Percentiles rank a stretch among this genome's conserved stretches.
Conservation (phyloP, 2,888 invertebrate genomes). For the Mycalesis mineus region DNA sequence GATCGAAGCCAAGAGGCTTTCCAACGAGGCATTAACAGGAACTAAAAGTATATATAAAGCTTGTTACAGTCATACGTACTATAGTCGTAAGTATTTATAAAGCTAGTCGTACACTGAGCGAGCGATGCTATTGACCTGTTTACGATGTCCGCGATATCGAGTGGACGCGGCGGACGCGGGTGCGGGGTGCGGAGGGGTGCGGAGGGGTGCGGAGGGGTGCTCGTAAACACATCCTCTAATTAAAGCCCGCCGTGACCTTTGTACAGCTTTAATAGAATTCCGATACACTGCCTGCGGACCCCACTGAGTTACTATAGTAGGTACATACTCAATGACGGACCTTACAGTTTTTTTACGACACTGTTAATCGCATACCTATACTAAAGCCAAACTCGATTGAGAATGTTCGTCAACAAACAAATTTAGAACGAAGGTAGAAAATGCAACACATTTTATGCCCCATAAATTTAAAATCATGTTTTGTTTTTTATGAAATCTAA, state of each 20-base stretch:
- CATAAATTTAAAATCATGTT: no score
- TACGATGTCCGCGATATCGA: neutral
- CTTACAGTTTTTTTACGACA: conserved; percentile 24
- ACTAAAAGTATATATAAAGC: no score
- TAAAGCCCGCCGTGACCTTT: conserved; percentile 18
- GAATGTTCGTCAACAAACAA: no score
- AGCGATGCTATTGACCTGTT: neutral
- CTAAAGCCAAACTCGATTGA: no score
- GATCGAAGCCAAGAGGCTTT: no score
- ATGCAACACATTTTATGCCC: no score
- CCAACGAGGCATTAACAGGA: no score
- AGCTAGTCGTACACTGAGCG: neutral
- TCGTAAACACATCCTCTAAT: conserved; percentile 29
- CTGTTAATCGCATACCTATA: neutral
- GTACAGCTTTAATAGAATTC: conserved; percentile 29
- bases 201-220: conserved; percentile 15
- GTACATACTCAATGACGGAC: no score
- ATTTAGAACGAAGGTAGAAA: no score
- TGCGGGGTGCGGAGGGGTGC: conserved; percentile 16
- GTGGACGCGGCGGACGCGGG: neutral
- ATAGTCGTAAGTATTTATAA: neutral
- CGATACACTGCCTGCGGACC: conserved; percentile 28
- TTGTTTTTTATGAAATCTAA: no score
- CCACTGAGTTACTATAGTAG: no score
- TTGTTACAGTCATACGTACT: no score